Evolutionary conservation across 2,888 invertebrate species (phyloP).

Genomic region (Drosophila lacicola): DNA sequence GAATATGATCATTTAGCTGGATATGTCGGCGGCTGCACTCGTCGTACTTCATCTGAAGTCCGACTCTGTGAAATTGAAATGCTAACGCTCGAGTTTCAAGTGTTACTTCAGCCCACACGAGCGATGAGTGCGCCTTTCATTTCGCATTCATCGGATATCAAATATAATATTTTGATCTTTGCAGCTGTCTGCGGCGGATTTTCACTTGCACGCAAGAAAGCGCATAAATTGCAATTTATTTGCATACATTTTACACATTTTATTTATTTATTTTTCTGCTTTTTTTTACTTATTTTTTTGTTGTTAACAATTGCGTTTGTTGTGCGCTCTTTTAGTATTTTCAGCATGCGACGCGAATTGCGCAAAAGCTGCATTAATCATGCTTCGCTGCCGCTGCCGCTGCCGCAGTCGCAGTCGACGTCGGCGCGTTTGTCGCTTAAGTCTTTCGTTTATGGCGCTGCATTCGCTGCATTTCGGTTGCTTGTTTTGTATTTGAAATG

Average conservation of each 20-base stretch:
- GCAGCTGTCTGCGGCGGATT: slow-evolving; percentile 27
- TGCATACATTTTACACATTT: slow-evolving; percentile 56
- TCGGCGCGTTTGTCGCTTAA: slow-evolving; percentile 62
- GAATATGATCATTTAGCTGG: slow-evolving; percentile 15
- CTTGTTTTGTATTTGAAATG: slow-evolving; percentile 46
- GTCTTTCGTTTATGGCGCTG: slow-evolving; percentile 69
- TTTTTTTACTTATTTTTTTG: background rate
- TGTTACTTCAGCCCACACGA: slow-evolving; percentile 10
- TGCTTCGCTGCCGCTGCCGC: slow-evolving; percentile 24
- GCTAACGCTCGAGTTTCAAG: slow-evolving; percentile 11
- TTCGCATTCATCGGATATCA: slow-evolving; percentile 13
- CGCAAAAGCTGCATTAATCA: slow-evolving; percentile 75
- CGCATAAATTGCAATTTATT: slow-evolving; percentile 74
- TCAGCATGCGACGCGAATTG: slow-evolving; percentile 61
- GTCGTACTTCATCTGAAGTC: slow-evolving; percentile 1
- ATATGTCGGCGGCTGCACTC: slow-evolving; percentile 1
- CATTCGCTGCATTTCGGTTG: slow-evolving; percentile 33
- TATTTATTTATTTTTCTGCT: slow-evolving; percentile 5
- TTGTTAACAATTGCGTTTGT: slow-evolving; percentile 32
- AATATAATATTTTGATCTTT: slow-evolving; percentile 25
- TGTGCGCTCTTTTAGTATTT: slow-evolving; percentile 54
- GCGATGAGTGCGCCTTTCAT: background rate
- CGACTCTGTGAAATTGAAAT: slow-evolving; percentile 11
- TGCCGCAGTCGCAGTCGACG: slow-evolving; percentile 2
- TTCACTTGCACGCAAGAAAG: slow-evolving; percentile 60